These are phyloP conservation scores for Strix uralensis DNA, from an alignment of 2,113 vertebrate genomes.

Conservation along the genomic window DNA sequence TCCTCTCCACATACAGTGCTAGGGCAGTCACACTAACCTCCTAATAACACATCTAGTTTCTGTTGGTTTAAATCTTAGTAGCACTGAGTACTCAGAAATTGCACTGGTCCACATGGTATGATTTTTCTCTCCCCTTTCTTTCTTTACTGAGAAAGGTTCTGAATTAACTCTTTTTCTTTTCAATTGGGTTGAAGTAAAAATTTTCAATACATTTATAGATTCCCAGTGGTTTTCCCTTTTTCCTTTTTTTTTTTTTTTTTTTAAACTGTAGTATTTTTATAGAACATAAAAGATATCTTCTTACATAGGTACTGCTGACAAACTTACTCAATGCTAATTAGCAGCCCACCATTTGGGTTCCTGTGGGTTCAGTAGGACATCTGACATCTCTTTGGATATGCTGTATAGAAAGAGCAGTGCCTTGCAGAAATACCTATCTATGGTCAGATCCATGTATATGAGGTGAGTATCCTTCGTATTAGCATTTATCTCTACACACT, in stretches of 20 bases:
- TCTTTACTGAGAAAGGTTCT: neutral
- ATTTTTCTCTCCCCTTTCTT: neutral
- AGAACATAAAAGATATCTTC: neutral
- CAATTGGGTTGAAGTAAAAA: fast-evolving
- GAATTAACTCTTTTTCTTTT: neutral
- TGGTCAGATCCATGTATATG: neutral
- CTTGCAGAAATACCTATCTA: neutral
- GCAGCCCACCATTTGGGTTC: neutral
- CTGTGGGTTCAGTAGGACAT: neutral
- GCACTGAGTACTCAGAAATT: neutral
- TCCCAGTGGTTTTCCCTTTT: neutral
- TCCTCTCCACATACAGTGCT: neutral
- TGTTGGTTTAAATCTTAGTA: neutral
- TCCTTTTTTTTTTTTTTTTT: neutral
- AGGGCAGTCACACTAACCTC: neutral
- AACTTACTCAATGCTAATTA: neutral
- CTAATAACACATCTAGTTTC: neutral
- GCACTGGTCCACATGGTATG: neutral
- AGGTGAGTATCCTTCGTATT: neutral
- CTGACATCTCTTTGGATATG: neutral
- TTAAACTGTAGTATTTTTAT: neutral
- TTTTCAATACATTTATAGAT: neutral
- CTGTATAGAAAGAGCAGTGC: neutral
- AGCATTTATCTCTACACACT: neutral
- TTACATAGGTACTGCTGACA: neutral